Percentiles rank a stretch among this genome's conserved stretches.
phyloP scores from a whole-genome alignment of 1,140 invertebrate species.

The Asobara japonica region DNA sequence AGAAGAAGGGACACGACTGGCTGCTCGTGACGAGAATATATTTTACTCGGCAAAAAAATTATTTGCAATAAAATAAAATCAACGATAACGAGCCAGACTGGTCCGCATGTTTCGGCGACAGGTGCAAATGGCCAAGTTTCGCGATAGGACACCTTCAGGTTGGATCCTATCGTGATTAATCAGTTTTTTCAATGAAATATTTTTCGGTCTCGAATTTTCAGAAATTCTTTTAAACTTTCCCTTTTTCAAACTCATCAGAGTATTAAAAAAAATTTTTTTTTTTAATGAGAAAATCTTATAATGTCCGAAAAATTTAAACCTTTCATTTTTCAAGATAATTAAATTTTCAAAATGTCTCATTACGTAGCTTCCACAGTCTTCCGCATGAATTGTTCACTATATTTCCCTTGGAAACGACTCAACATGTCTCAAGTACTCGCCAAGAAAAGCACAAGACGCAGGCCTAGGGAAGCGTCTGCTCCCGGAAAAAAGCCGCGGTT shows the following conservation, averaged over 20 bases:
- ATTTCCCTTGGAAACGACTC: background rate
- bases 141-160: no score
- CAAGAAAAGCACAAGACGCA: conserved; percentile 2
- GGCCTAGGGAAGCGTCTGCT: no score
- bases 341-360: no score
- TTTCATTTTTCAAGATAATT: background rate
- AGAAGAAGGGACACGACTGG: background rate
- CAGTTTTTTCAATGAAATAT: no score
- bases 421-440: background rate
- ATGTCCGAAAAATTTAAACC: no score
- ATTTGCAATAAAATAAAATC: background rate
- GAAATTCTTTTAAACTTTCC: no score
- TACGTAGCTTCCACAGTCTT: background rate
- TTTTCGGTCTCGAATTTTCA: no score
- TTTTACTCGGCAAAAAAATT: background rate
- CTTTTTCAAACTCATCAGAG: no score
- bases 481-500: background rate
- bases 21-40: conserved; percentile 9
- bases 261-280: no score
- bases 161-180: no score
- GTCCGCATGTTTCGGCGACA: background rate
- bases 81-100: background rate
- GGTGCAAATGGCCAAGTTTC: background rate
- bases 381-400: background rate
- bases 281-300: no score